phyloP scores from a whole-genome alignment of 2,797 vertebrate genomes.

The Oceanodroma leucorhoa region DNA sequence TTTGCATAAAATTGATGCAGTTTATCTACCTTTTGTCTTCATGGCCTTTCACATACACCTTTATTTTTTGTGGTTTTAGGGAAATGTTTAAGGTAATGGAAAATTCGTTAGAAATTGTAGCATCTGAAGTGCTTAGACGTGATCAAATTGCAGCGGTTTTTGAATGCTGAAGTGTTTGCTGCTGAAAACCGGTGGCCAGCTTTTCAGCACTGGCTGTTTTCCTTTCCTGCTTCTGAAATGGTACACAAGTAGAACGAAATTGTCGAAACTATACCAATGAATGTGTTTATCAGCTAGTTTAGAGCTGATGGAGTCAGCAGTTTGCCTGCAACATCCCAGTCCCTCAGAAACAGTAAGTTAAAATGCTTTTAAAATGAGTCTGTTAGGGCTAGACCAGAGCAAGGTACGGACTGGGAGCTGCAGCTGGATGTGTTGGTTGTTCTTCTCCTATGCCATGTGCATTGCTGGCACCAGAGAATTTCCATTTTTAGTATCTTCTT shows the following conservation, averaged over 20 bases:
- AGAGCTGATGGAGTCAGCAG: not conserved
- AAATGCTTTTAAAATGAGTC: not conserved
- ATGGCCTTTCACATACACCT: not conserved
- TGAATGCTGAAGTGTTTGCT: not conserved
- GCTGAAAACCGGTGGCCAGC: not conserved
- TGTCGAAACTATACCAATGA: not conserved
- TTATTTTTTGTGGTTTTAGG: fast-evolving
- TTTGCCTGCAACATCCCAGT: not conserved
- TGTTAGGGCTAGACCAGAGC: not conserved
- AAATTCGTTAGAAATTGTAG: not conserved
- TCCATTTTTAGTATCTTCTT: not conserved
- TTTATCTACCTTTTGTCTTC: not conserved
- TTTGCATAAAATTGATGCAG: not conserved
- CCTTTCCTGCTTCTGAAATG: not conserved
- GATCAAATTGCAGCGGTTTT: not conserved
- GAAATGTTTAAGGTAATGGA: not conserved
- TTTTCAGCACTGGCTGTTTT: not conserved
- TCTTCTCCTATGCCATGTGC: not conserved
- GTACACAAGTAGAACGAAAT: not conserved
- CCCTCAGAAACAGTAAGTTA: not conserved
- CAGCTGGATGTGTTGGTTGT: not conserved
- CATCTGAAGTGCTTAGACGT: not conserved
- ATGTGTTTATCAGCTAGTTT: not conserved
- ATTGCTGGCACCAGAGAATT: not conserved
- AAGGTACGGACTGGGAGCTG: not conserved